Percentiles rank a stretch among this genome's conserved stretches.
phyloP scores from a whole-genome alignment of 2,888 invertebrate genomes.

The Eueremaeus valkanovi region DNA sequence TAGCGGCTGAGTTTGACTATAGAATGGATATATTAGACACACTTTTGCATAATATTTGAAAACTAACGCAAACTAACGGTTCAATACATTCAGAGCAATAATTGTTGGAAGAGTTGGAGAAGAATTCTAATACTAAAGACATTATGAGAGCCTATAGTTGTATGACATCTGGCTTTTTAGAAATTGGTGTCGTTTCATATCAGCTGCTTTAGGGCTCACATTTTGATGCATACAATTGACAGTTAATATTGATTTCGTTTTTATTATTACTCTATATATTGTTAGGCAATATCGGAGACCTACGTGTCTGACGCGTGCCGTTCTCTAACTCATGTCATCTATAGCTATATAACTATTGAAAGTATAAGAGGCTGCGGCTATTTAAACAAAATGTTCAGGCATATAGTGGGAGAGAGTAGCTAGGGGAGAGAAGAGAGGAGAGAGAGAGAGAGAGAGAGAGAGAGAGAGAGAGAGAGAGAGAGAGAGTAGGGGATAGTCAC shows the following conservation, averaged over 20 bases:
- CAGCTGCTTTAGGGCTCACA: conserved; percentile 5
- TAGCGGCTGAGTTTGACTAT: no score
- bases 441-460: neutral
- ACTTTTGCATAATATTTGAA: no score
- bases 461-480: conserved; percentile 33
- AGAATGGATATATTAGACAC: no score
- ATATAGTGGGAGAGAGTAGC: neutral
- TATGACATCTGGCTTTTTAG: neutral
- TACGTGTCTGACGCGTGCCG: conserved; percentile 16
- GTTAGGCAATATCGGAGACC: conserved; percentile 1
- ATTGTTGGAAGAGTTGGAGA: neutral
- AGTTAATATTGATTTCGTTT: neutral
- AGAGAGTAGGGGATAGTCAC: neutral
- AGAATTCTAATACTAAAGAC: neutral
- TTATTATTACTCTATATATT: neutral
- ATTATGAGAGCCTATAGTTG: neutral
- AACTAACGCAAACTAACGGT: neutral
- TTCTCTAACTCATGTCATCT: neutral
- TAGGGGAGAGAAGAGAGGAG: conserved; percentile 8
- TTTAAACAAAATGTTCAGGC: neutral
- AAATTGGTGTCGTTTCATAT: conserved; percentile 11
- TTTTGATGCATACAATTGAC: conserved; percentile 3
- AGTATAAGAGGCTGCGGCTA: neutral
- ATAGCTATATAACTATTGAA: neutral
- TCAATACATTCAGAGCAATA: neutral